Base-by-base conservation (phyloP, 2,113 vertebrate species). In the Alectura lathami region DNA sequence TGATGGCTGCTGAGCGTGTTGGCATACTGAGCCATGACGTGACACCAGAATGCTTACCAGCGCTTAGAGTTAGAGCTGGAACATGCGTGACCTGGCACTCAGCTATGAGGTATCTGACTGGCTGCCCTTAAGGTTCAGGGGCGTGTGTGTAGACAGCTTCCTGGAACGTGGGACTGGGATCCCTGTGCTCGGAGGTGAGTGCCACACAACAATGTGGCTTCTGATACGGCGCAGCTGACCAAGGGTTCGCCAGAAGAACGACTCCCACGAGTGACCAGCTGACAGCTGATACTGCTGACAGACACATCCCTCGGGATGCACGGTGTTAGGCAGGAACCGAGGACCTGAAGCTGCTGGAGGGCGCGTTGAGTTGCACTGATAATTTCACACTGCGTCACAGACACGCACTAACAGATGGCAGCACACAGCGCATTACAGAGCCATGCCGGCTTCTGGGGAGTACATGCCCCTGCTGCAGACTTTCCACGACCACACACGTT, bases 391-490 rank as follows among this genome's bases (percentile, higher is more conserved):
- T 93, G 93, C 57, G 76, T 96, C 95, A 96, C 90, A 77, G 62
- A 97, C 96, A 97, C 83, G 76, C 93, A 95, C 91, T 62, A 88
- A 95, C 95, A 94, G 94, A 96, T 83, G 93, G 91, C 90, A 92
- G 88, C 94, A 96, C 83, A 96, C 56, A 97, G 95, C 94, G 91
- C 96, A 96, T 92, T 75, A 82, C 90, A 94, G 83, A 95, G 91
- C 93, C 95, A 97, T 96, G 96, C 96, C 1, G 64, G 96, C 94
- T 96, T 83, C 47, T 64, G 88, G 92, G 95, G 92, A 92, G 96
- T 88, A 94, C 96, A 97, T 95, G 97, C 94, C 95, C 95, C 94
- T 93, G 38, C 17, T 91, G 93, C 93, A 94, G 77, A 95, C 88
- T 93, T 94, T 97, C 85, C 94, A 95, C 94, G 74, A 96, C 76